phyloP scores from a whole-genome alignment of 2,797 vertebrate genomes.

The Iguana delicatissima region DNA sequence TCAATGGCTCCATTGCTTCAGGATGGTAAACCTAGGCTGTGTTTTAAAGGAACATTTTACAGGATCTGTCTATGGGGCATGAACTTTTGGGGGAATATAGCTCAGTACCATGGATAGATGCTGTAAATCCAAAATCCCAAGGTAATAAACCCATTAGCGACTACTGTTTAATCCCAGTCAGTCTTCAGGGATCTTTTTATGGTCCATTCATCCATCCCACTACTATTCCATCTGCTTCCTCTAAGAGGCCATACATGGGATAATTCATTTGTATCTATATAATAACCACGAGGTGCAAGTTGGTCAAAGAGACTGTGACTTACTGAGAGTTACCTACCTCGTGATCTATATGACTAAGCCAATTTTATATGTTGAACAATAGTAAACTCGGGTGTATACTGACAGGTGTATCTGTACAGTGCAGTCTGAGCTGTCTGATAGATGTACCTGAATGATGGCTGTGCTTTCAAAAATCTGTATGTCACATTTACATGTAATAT shows the following conservation, averaged over 20 bases:
- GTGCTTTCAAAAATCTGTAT: background rate
- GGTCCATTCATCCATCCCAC: background rate
- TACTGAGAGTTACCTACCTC: background rate
- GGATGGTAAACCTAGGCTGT: no score
- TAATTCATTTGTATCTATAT: no score
- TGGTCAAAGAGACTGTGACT: background rate
- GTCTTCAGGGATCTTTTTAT: background rate
- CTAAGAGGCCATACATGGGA: background rate
- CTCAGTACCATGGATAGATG: no score
- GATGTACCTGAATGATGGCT: background rate
- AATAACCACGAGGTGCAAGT: background rate
- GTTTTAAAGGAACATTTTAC: no score
- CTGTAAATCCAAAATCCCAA: no score
- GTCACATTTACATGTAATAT: background rate
- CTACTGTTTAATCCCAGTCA: background rate
- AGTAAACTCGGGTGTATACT: no score
- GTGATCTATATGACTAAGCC: background rate
- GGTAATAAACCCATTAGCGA: no score
- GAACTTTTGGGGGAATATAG: no score
- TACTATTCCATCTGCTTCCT: background rate
- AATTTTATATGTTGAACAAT: background rate
- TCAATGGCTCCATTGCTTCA: no score
- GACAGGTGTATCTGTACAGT: no score
- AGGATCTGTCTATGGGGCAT: no score
- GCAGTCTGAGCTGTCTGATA: no score